A percentile compares a stretch with the other conserved stretches of the same genome.
Evolutionary conservation across 2,797 vertebrate species (phyloP).

Genomic region (Peromyscus melanophrys): DNA sequence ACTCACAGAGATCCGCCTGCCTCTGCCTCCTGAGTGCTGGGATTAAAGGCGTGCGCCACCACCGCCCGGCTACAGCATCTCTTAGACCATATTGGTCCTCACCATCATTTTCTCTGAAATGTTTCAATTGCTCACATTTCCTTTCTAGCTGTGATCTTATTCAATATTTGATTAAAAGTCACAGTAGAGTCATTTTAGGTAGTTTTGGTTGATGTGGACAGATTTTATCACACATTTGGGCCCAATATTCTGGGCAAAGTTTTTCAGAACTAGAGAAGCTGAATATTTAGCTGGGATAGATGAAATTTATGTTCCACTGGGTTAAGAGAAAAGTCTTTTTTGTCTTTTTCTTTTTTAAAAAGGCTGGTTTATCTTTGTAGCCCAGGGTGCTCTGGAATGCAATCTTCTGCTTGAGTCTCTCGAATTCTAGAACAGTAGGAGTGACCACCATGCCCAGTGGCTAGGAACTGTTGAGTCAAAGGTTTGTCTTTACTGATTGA

Average conservation of each 20-base stretch:
- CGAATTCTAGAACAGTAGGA: background rate
- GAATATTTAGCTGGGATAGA: background rate
- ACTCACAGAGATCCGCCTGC: too few relatives aligned
- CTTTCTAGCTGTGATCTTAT: background rate
- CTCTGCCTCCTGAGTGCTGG: too few relatives aligned
- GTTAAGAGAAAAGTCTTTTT: constrained; percentile 11
- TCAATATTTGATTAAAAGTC: background rate
- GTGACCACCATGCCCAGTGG: too few relatives aligned
- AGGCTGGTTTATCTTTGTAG: background rate
- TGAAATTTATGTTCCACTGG: background rate
- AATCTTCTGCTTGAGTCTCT: background rate
- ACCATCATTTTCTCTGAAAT: constrained; percentile 36
- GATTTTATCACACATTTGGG: background rate
- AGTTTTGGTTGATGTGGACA: background rate
- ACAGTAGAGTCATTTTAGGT: background rate
- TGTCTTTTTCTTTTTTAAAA: background rate
- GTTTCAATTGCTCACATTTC: background rate
- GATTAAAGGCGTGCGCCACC: too few relatives aligned
- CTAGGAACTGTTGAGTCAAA: background rate
- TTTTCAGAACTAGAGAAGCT: constrained; percentile 30
- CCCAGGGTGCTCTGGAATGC: background rate
- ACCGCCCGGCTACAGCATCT: too few relatives aligned
- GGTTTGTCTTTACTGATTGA: background rate
- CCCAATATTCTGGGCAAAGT: background rate
- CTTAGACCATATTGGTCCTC: background rate